Evolutionary conservation across 2,113 vertebrate species (phyloP).

Genomic region (Hippocampus barbouri): DNA sequence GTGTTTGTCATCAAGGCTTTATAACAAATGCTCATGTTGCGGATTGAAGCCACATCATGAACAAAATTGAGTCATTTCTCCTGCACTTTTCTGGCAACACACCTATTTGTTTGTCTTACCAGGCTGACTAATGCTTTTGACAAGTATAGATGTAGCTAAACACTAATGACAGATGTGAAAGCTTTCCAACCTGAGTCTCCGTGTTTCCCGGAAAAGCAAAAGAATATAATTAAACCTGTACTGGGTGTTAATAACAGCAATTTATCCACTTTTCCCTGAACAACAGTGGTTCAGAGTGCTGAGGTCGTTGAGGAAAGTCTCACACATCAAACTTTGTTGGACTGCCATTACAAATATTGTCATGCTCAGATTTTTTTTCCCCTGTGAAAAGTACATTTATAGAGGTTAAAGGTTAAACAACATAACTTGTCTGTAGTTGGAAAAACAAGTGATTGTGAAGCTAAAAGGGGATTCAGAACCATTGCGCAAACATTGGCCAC

Average conservation of each 20-base stretch:
- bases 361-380: background rate
- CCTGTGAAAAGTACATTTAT: background rate
- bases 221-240: slow-evolving; percentile 29
- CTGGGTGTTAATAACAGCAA: slow-evolving; percentile 34
- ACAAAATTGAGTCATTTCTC: background rate
- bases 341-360: background rate
- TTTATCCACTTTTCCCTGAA: slow-evolving; percentile 25
- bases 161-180: slow-evolving; percentile 12
- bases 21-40: background rate
- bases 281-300: background rate
- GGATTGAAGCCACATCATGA: background rate
- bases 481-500: background rate
- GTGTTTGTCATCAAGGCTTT: background rate
- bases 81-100: background rate
- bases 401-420: background rate
- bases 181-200: slow-evolving; percentile 15
- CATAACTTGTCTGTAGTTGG: background rate
- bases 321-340: background rate
- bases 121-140: background rate
- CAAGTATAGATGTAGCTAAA: background rate
- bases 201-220: background rate
- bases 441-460: background rate
- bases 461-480: background rate
- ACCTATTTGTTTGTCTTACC: background rate
- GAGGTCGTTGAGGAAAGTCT: background rate